Conservation (phyloP, 2,888 invertebrate species). For the Cactoblastis cactorum region DNA sequence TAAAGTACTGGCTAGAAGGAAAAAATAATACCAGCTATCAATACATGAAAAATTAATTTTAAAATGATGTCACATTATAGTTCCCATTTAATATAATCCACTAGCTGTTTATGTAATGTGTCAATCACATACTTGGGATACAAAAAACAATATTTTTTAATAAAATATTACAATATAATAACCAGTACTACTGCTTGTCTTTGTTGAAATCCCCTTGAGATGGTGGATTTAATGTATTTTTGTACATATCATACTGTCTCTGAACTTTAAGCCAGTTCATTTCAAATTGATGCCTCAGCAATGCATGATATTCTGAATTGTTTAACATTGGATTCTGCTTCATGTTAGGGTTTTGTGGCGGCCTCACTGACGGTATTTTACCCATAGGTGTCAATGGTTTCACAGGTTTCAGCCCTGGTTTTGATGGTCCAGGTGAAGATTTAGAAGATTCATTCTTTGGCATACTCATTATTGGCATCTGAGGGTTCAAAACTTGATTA, state of each 20-base stretch:
- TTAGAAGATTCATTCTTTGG: conserved; percentile 53
- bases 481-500: conserved; percentile 65
- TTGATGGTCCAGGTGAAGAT: conserved; percentile 54
- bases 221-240: conserved; percentile 64
- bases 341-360: conserved; percentile 47
- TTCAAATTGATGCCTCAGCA: conserved; percentile 63
- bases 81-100: no score
- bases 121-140: no score
- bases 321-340: conserved; percentile 46
- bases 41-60: no score
- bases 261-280: conserved; percentile 67
- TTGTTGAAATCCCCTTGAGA: conserved; percentile 61
- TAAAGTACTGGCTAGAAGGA: no score
- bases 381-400: conserved; percentile 46
- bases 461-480: conserved; percentile 48
- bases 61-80: no score
- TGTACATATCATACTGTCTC: conserved; percentile 60
- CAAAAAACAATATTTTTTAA: no score
- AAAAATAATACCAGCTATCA: no score
- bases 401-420: conserved; percentile 48
- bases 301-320: conserved; percentile 50
- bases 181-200: conserved; percentile 46
- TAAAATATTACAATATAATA: neutral
- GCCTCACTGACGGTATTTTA: conserved; percentile 54
- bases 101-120: no score